A percentile compares a stretch with the other conserved stretches of the same genome.
These are phyloP conservation scores for Numida meleagris DNA, from an alignment of 2,113 vertebrate genomes.

Conservation along the genomic window DNA sequence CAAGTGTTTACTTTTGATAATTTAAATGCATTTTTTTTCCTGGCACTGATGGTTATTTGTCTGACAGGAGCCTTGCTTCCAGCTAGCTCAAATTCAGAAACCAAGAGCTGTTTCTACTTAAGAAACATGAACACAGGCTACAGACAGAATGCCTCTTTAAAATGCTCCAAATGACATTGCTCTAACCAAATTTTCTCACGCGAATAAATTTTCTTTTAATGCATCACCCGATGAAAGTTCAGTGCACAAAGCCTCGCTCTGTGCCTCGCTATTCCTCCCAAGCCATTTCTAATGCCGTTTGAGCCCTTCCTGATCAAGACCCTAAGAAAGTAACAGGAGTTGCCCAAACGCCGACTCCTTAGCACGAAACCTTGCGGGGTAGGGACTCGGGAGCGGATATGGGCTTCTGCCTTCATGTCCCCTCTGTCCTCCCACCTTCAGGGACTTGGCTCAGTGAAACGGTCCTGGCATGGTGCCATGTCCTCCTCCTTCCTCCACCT, in stretches of 20 bases:
- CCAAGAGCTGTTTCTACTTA: slow-evolving; percentile 34
- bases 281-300: accelerated
- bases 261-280: background rate
- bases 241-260: background rate
- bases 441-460: background rate
- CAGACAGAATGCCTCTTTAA: slow-evolving; percentile 36
- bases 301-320: background rate
- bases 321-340: background rate
- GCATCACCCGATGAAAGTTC: background rate
- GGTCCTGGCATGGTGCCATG: background rate
- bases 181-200: slow-evolving; percentile 20
- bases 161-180: background rate
- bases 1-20: background rate
- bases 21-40: background rate
- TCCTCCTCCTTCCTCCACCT: background rate
- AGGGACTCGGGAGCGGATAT: background rate
- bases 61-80: slow-evolving; percentile 10
- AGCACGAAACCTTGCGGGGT: background rate
- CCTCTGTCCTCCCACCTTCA: background rate
- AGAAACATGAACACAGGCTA: slow-evolving; percentile 22
- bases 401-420: background rate
- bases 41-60: background rate
- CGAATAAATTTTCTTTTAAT: slow-evolving; percentile 22
- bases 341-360: background rate
- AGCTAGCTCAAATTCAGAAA: slow-evolving; percentile 26